Conservation (phyloP, 2,888 invertebrate genomes). For the Ashinkailepas kermadecensis region DNA sequence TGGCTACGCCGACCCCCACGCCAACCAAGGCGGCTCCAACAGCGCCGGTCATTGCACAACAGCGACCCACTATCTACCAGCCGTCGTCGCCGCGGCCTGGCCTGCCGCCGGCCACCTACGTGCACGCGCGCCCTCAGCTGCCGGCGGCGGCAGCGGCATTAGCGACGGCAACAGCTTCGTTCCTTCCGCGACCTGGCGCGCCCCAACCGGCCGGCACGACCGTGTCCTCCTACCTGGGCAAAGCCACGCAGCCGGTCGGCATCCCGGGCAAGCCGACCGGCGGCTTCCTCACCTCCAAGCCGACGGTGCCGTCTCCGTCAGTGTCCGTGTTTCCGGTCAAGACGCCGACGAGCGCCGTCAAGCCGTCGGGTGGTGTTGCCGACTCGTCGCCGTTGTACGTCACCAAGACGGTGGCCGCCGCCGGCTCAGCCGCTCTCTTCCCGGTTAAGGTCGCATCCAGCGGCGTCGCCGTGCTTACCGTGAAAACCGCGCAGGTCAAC, state of each 20-base stretch:
- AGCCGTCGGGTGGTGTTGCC: neutral
- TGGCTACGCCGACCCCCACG: neutral
- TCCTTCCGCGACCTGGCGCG: constrained; percentile 23
- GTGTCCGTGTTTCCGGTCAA: neutral
- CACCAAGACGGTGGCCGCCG: neutral
- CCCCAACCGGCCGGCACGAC: constrained; percentile 22
- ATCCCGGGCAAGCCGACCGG: constrained; percentile 29
- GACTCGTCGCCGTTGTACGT: neutral
- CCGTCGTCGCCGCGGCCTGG: neutral
- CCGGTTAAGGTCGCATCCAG: neutral
- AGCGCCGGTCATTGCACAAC: too few relatives aligned
- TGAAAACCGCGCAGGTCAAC: neutral
- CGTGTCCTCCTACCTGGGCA: constrained; percentile 27
- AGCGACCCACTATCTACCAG: neutral
- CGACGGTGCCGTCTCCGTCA: neutral
- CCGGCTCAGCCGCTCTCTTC: neutral
- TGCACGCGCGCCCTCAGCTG: neutral
- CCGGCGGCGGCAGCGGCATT: neutral
- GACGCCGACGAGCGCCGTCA: neutral
- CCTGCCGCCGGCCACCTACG: constrained; percentile 23
- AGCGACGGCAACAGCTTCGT: neutral
- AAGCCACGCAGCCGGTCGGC: constrained; percentile 25
- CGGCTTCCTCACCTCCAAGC: constrained; percentile 28
- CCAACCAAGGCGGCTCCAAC: neutral
- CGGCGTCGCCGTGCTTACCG: neutral